Evolutionary conservation across 2,113 vertebrate genomes (phyloP), one percentile per base, ranked within the genome.

Genomic region (Gambusia affinis): DNA sequence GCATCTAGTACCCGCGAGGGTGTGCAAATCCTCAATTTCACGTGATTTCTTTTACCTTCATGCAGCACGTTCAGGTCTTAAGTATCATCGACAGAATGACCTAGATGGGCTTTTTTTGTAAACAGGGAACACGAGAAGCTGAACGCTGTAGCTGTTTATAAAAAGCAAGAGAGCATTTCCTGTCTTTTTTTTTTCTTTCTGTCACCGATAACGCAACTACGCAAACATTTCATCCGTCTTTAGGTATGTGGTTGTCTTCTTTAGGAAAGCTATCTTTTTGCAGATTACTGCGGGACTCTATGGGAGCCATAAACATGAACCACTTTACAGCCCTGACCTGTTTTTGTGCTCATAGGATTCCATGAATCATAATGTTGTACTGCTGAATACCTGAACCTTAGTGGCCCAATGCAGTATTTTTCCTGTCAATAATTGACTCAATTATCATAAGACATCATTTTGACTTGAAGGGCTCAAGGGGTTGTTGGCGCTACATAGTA

Each of bases 251-350:
- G 8, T 57, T 57, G 22, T 57, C 4, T 8, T 54, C 51, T 54
- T 24, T 57, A 57, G 22, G 7, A 57, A 11, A 57, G 24, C 22
- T 57, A 11, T 57, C 24, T 57, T 35, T 22, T 17, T 37, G 64
- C 71, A 60, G 47, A 64, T 79, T 8, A 1, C 70, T 29, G 30
- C 67, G 31, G 63, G 64, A 29, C 70, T 42, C 1, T 33, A 15
- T 27, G 37, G 31, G 8, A 1, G 71, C 60, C 61, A 62, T 84
- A 82, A 80, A 77, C 35, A 12, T 2, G 28, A 0, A 37, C 47
- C 14, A 37, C 64, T 84, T 80, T 80, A 80, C 2, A 61, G 67
- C 61, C 33, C 17, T 0, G 54, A 37, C 61, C 35, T 8, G 24
- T 66, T 63, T 62, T 68, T 64, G 29, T 60, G 42, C 30, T 14